Percentiles rank a stretch among this genome's conserved stretches.
Evolutionary conservation across 2,797 vertebrate genomes (phyloP).

Genomic region (Notolabrus celidotus): DNA sequence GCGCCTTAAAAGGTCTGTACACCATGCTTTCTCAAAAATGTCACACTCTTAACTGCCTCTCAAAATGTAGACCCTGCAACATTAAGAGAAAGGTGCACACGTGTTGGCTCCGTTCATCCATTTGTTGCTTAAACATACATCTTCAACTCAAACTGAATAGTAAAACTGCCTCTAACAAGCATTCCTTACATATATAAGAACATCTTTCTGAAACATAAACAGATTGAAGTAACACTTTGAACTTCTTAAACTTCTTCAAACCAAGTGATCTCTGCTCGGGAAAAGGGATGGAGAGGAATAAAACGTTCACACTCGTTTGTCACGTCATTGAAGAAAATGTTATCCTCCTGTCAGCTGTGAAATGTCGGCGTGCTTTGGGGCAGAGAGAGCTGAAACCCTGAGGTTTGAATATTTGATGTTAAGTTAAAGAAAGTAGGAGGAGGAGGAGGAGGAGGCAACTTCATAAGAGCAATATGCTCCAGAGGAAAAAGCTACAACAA

Average conservation of each 20-base stretch:
- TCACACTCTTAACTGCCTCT: constrained; percentile 73
- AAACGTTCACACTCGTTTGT: constrained; percentile 26
- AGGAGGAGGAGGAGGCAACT: constrained; percentile 25
- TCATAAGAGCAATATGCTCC: constrained; percentile 35
- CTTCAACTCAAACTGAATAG: constrained; percentile 16
- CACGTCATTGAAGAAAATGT: constrained; percentile 24
- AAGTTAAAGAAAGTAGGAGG: constrained; percentile 36
- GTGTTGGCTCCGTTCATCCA: constrained; percentile 41
- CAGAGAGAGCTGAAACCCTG: constrained; percentile 12
- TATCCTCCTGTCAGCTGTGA: constrained; percentile 35
- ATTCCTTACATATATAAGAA: neutral
- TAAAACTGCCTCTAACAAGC: constrained; percentile 28
- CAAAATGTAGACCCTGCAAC: constrained; percentile 58
- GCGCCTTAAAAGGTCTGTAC: constrained; percentile 71
- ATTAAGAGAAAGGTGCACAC: constrained; percentile 45
- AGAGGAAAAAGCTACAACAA: constrained; percentile 17
- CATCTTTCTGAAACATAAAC: constrained; percentile 19
- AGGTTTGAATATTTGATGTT: constrained; percentile 45
- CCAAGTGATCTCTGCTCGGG: neutral
- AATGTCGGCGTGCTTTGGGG: constrained; percentile 34
- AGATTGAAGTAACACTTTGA: constrained; percentile 3
- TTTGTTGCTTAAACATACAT: constrained; percentile 57
- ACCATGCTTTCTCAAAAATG: constrained; percentile 72
- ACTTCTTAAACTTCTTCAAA: constrained; percentile 1
- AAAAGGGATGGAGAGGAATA: neutral